Base-by-base conservation (phyloP, 92 coral and sea anemone genomes). In the Epizoanthus scotinus region DNA sequence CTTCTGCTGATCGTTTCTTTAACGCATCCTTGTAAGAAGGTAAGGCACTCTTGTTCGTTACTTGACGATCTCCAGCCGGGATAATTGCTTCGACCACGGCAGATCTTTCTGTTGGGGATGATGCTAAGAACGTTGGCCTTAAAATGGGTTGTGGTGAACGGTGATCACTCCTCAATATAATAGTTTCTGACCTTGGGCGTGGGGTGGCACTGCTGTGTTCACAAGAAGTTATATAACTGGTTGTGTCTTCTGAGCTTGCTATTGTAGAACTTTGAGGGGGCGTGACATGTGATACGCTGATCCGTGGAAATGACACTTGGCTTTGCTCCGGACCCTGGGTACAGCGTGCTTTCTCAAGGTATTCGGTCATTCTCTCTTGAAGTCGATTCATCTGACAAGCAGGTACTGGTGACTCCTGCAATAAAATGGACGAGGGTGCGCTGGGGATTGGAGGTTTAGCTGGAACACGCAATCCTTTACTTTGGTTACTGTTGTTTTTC, bases 71-170 rank as follows among this genome's bases (percentile, higher is more conserved):
- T 57, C 67, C 60, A 0, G 10, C 24, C 25, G 27, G 8, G 2
- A 17, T 73, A 73, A 20, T 29, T 73, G 58, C 79, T 31, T 19
- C 66, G 9, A 6, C 3, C 12, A 54, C 2, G 5, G 22, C 7
- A 59, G 47, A 20, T 58, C 50, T 44, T 44, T 44, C 50, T 44
- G 50, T 5, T 44, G 50, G 10, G 50, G 50, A 44, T 7, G 50
- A 7, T 44, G 50, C 13, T 44, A 44, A 44, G 13, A 40, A 3
- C 53, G 8, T 12, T 40, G 54, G 28, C 13, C 55, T 36, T 68
- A 36, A 21, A 14, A n/a, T 20, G 13, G 81, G 81, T 20, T n/a
- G 68, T 21, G 81, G 68, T 38, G 40, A 75, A 57, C 27, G 40
- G 2, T 24, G 56, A 58, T 36, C 34, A 54, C 31, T 75, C 63